Base-by-base conservation (phyloP, 1,140 invertebrate genomes). In the Papilio polytes region DNA sequence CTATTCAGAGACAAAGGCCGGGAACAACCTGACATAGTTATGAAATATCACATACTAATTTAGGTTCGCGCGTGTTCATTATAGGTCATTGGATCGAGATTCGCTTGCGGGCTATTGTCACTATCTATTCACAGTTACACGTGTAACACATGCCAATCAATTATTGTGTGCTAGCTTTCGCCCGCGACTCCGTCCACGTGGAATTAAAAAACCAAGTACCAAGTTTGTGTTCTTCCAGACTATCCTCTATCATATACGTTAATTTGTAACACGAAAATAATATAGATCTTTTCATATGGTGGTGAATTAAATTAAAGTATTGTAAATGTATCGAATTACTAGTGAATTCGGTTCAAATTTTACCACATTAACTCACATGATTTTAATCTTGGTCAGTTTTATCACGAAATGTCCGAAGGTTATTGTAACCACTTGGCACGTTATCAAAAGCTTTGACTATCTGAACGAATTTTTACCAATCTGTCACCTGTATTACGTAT, bases 371-470 rank as follows among this genome's bases (percentile, higher is more conserved):
- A 51, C 59, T 80, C 82, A 83, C 80, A 77, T 83, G 63, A 83
- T 76, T 83, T 63, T 80, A 83, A 80, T 80, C 79, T 84, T 46
- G 63, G 74, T 82, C 82, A 82, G 70, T 80, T 51, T 83, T 86
- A 86, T 86, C 81, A 77, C 13, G 79, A 59, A 80, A 76, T 66
- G 48, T 63, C 18, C 78, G 78, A 74, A 84, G 82, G 82, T 85
- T 84, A 86, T 81, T 74, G 78, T 82, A 80, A 80, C 80, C 22
- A 44, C 59, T 80, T 53, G 78, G 74, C 80, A 63, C 20, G 26
- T 76, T 76, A 76, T 76, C 74, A 76, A 76, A 76, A 76, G 44
- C 46, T 76, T 48, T 51, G n/a, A 18, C 46, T 76, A 76, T 48
- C 44, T 26, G 46, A 53, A 46, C 74, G 8, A 18, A 51, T 76